A percentile compares a stretch with the other conserved stretches of the same genome.
Conservation (phyloP, 2,888 invertebrate genomes). For the Plebejus argus region DNA sequence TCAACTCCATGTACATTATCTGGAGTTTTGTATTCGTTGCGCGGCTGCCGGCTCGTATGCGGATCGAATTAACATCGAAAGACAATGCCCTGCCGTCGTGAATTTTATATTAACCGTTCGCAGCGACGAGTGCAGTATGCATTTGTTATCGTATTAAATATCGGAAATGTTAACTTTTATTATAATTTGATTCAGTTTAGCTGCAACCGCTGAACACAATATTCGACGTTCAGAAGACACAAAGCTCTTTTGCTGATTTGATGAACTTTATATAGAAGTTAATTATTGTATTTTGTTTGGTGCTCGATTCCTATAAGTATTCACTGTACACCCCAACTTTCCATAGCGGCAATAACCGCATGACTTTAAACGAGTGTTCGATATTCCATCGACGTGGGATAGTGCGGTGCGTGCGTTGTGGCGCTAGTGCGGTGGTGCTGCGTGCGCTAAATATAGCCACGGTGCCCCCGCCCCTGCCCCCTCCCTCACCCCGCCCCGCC, state of each 20-base stretch:
- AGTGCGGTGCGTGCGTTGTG: not conserved
- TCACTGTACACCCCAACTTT: not conserved
- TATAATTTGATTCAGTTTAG: not conserved
- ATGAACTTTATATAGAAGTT: not conserved
- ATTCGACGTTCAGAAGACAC: not conserved
- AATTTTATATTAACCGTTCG: not conserved
- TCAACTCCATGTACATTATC: not conserved
- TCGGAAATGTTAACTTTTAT: not conserved
- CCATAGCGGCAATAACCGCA: not conserved
- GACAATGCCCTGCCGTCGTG: slow-evolving; percentile 7
- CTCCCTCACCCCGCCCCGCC: not conserved
- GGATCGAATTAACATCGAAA: not conserved
- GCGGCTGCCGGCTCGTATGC: not conserved
- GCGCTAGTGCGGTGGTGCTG: not conserved
- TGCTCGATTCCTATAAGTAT: not conserved
- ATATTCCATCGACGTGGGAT: slow-evolving; percentile 9
- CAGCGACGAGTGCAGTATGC: not conserved
- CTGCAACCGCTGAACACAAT: not conserved
- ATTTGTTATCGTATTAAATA: not conserved
- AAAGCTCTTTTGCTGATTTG: no score
- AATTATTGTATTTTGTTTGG: not conserved
- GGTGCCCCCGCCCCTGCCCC: not conserved
- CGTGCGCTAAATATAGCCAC: slow-evolving; percentile 13
- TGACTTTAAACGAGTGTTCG: not conserved
- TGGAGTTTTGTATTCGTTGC: slow-evolving; percentile 3